Evolutionary conservation across 1,140 invertebrate species (phyloP), one percentile per base, ranked within the genome.

Genomic region (Globodera rostochiensis): DNA sequence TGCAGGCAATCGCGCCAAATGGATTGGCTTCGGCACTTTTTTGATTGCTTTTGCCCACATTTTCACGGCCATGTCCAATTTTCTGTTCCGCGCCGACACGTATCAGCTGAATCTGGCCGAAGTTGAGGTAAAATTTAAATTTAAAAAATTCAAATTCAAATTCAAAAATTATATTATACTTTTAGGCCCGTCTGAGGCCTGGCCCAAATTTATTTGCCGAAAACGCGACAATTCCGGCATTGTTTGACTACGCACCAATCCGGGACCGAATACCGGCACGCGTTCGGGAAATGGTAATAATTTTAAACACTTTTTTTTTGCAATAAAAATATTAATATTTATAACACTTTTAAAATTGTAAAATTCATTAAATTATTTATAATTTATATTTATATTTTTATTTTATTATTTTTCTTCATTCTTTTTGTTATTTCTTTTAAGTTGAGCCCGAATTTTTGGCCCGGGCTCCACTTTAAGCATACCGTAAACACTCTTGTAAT

Each of bases 21-120:
- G 88, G 88, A 89, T 89, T 36, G 89, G 88, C 9, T 81, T 76
- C 11, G 89, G 89, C 45, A 83, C 85, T 13, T 66, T 89, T 36
- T 49, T 89, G 11, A 89, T 89, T 25, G 86, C 89, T 19, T 53
- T 80, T 1, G 87, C 86, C 11, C 83, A 90, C 69, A 80, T 89
- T 49, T 69, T 88, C 21, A 87, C 87, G 46, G 82, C 82, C 2
- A 36, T 73, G 36, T 70, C 82, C 6, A 83, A 83, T 67, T 89
- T 90, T 74, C 49, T 89, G 15, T 89, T 90, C 69, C 88, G 85
- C 13, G 80, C 81, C 45, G 66, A 79, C 46, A 45, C 57, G 53
- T 85, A 87, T 13, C 74, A 82, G n/a, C 67, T 88, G 5, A 90
- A 90, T 74, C 73, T 87, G 21, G 84, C 87, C 2, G 73, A 81